Percentiles rank a stretch among this genome's conserved stretches.
These are phyloP conservation scores for Aphis craccivora DNA, from an alignment of 1,140 invertebrate species.

Conservation along the genomic window DNA sequence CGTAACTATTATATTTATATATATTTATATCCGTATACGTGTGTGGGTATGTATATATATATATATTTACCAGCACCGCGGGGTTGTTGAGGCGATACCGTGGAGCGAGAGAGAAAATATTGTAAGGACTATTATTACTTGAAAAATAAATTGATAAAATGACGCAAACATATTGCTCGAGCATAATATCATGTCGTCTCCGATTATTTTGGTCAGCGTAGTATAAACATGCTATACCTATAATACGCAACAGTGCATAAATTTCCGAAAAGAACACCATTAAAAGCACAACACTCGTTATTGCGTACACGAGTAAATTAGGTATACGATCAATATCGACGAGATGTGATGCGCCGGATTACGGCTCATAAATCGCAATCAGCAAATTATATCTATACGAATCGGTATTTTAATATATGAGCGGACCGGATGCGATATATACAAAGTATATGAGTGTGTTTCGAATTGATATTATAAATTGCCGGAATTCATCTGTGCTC, in stretches of 20 bases:
- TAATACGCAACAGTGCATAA: not conserved
- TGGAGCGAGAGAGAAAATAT: not conserved
- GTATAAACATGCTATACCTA: too few relatives aligned
- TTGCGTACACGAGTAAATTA: not conserved
- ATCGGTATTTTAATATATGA: not conserved
- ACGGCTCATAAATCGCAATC: not conserved
- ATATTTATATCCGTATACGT: not conserved
- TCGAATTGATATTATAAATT: not conserved
- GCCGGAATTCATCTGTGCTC: not conserved
- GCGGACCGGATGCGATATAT: not conserved
- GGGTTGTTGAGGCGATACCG: not conserved
- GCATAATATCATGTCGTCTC: not conserved
- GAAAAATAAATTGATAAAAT: conserved; percentile 38
- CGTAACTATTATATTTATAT: conserved; percentile 28
- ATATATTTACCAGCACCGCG: not conserved
- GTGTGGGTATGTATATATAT: not conserved
- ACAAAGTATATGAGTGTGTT: not conserved
- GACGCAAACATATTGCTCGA: not conserved
- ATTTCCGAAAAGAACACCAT: not conserved
- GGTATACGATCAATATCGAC: too few relatives aligned
- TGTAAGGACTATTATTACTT: not conserved
- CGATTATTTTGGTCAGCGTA: not conserved
- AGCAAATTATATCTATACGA: not conserved
- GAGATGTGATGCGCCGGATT: not conserved
- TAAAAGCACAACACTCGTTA: not conserved